Percentiles rank a stretch among this genome's conserved stretches.
Evolutionary conservation across 2,888 invertebrate species (phyloP).

Genomic region (Daptonema setosum): DNA sequence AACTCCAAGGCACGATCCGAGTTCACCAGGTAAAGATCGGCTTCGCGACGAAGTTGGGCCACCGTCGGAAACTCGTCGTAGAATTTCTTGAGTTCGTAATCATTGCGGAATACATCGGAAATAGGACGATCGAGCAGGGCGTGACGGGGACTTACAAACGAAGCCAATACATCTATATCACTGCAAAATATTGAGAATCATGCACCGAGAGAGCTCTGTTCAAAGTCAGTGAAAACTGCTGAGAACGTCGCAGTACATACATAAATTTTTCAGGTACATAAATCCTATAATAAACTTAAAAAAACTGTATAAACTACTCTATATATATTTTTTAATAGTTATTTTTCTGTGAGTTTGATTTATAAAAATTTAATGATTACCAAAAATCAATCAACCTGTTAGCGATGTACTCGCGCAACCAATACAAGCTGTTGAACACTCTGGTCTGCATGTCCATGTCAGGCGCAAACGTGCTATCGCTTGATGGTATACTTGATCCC

Average conservation of each 20-base stretch:
- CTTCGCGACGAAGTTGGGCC: constrained; percentile 1
- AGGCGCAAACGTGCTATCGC: neutral
- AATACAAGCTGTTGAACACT: neutral
- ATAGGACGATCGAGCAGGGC: constrained; percentile 20
- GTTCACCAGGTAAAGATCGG: constrained; percentile 4
- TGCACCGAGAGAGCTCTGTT: no score
- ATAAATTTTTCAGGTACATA: no score
- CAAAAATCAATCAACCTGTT: no score
- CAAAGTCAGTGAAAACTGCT: no score
- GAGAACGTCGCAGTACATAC: no score
- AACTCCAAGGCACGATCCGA: constrained; percentile 4
- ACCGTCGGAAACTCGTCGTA: constrained; percentile 3
- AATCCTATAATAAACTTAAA: no score
- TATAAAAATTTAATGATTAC: no score
- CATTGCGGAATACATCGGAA: constrained; percentile 15
- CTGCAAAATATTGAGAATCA: no score
- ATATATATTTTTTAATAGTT: no score
- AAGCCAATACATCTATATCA: constrained; percentile 12
- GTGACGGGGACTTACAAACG: constrained; percentile 13
- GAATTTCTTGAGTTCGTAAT: constrained; percentile 13
- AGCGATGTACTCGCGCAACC: neutral
- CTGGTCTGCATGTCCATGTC: neutral
- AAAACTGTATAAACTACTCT: no score
- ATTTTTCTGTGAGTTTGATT: no score
- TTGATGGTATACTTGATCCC: neutral